phyloP scores from a whole-genome alignment of 2,888 invertebrate species.

The Drosophila gaucha region DNA sequence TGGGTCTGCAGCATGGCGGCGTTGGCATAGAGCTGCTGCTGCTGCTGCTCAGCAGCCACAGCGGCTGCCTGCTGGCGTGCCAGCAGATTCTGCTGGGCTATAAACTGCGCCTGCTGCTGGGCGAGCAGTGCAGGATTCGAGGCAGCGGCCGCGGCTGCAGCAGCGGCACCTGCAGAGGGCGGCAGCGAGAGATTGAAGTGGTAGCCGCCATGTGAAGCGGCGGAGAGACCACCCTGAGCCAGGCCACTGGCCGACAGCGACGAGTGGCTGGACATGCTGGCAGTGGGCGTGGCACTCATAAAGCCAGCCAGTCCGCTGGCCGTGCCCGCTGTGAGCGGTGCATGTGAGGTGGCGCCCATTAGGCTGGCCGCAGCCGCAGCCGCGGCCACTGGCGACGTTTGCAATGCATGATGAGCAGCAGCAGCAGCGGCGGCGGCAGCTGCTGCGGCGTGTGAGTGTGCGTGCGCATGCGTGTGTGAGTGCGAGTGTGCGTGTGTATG shows the following conservation, averaged over 20 bases:
- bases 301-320: constrained; percentile 51
- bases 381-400: constrained; percentile 58
- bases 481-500: constrained; percentile 66
- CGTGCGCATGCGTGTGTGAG: constrained; percentile 57
- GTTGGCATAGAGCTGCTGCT: constrained; percentile 79
- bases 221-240: constrained; percentile 47
- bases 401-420: constrained; percentile 67
- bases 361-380: constrained; percentile 50
- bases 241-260: constrained; percentile 55
- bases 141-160: constrained; percentile 50
- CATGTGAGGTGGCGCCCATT: constrained; percentile 36
- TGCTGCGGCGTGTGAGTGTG: constrained; percentile 57
- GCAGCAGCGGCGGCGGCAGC: constrained; percentile 61
- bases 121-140: constrained; percentile 85
- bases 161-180: constrained; percentile 63
- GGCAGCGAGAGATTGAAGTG: constrained; percentile 83
- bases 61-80: constrained; percentile 89
- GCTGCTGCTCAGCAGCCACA: constrained; percentile 83
- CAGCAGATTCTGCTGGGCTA: constrained; percentile 89
- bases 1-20: constrained; percentile 70
- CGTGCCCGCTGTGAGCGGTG: constrained; percentile 43
- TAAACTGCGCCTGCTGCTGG: constrained; percentile 87
- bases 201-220: constrained; percentile 39
- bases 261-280: constrained; percentile 53
- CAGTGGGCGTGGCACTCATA: constrained; percentile 53